Evolutionary conservation across 92 coral and sea anemone genomes (phyloP), one percentile per base, ranked within the genome.

Genomic region (Plumapathes pennacea): DNA sequence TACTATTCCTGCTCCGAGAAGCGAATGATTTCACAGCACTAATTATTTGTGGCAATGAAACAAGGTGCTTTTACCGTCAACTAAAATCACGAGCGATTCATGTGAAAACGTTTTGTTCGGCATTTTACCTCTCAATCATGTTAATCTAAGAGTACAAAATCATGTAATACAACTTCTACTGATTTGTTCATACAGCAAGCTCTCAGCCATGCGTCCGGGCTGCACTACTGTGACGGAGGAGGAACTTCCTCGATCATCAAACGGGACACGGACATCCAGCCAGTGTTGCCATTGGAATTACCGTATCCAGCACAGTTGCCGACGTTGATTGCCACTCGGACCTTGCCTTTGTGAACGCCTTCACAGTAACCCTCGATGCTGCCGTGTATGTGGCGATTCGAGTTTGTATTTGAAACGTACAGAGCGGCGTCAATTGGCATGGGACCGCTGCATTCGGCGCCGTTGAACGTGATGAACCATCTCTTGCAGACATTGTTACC

Each of bases 391-490:
- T 57, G 67, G n/a, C 13, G 3, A 0, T 40, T 37, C 0, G 32
- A 1, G 0, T 4, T 13, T 0, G 10, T 0, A 2, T 18, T 38
- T 2, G 13, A 5, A 1, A 40, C 1, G 38, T 39, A 60, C 24
- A 58, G 11, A 0, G 4, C 65, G 7, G 23, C 56, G 18, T 68
- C 76, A 26, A 68, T 55, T 5, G 76, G 19, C 23, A 48, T 19
- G 14, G 67, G 76, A 9, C 46, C 44, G 5, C 37, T 30, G 48
- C 76, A 69, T 23, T 69, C 76, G 1, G 51, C 51, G 22, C 76
- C 76, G 36, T 69, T 57, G 37, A 69, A 41, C n/a, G 67, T 57
- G 17, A 69, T 69, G 26, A 56, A 69, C 76, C 76, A 69, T 51
- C 67, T 44, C 30, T 48, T 54, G 43, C 76, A 69, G 40, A 50